Base-by-base conservation (phyloP, 2,888 invertebrate genomes). In the Strigamia transsilvanica region DNA sequence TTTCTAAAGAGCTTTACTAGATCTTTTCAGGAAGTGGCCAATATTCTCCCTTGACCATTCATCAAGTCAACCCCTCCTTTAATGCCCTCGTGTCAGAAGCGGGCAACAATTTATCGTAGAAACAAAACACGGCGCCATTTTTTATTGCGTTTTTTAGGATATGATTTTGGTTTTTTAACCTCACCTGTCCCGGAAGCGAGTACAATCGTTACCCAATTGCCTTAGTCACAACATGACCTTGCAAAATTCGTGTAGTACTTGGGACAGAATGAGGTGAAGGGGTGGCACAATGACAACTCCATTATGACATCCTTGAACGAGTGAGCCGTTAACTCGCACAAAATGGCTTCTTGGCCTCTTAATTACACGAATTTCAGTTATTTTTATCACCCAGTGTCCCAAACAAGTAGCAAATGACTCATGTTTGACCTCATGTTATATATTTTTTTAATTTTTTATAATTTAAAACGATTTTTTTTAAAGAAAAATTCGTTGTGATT, bases 121-220 rank as follows among this genome's bases (percentile, higher is more conserved):
- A 66, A 21, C 21, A 66, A 18, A n/a, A 21, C 61, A 66, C 0
- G 23, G 1, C 61, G 12, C 61, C 61, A 46, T 46, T 46, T 46
- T 46, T 13, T 5, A 46, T 46, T 46, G 27, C 27, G 27, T 38
- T 38, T 34, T 34, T 38, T 38, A 2, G 9, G 38, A 2, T 7
- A 38, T 0, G 6, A 38, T 38, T 38, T 38, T 38, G 2, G 38
- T 38, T 51, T 51, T 51, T 51, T 66, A 66, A 66, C 61, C 61
- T 66, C 61, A 23, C 61, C 23, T 66, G 61, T 66, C 61, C 61
- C 61, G 61, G 61, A 66, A 66, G 61, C 18, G 61, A 66, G 12
- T 12, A 66, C 61, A 66, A 66, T 66, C 61, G 23, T 66, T 66
- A 66, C 61, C 61, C 61, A 66, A 66, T 66, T 66, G 61, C 61